phyloP scores from a whole-genome alignment of 1,140 invertebrate genomes.

The Drosophila cardini region DNA sequence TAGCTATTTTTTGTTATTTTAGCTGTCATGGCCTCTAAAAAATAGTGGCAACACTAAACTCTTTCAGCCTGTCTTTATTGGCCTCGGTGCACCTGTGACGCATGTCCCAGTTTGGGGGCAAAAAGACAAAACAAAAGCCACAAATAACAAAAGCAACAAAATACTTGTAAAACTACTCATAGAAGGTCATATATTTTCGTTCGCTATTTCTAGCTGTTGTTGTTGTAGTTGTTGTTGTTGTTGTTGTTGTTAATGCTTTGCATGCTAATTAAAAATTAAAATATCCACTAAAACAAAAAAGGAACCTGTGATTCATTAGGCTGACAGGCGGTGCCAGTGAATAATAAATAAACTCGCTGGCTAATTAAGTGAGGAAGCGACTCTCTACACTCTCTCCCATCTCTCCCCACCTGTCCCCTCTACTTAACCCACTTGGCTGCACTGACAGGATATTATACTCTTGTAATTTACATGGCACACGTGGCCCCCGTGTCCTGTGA shows the following conservation, averaged over 20 bases:
- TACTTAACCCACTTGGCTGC: slow-evolving; percentile 1
- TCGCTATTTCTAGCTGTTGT: slow-evolving; percentile 9
- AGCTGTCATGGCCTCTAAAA: too few relatives aligned
- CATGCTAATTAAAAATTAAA: slow-evolving; percentile 82
- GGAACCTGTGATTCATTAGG: slow-evolving; percentile 81
- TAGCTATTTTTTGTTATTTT: too few relatives aligned
- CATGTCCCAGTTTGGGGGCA: slow-evolving; percentile 55
- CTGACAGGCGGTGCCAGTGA: slow-evolving; percentile 72
- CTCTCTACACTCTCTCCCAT: background rate
- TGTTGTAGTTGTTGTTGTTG: slow-evolving; percentile 16
- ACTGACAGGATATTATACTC: slow-evolving; percentile 67
- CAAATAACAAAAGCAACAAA: slow-evolving; percentile 35
- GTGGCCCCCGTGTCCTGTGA: slow-evolving; percentile 59
- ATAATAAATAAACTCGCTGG: slow-evolving; percentile 80
- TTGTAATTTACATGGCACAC: slow-evolving; percentile 78
- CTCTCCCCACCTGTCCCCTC: too few relatives aligned
- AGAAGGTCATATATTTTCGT: slow-evolving; percentile 81
- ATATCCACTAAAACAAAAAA: slow-evolving; percentile 73
- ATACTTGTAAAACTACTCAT: slow-evolving; percentile 66
- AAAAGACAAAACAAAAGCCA: slow-evolving; percentile 31
- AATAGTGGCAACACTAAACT: background rate
- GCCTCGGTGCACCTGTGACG: slow-evolving; percentile 72
- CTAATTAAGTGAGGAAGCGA: slow-evolving; percentile 77
- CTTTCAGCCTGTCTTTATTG: background rate
- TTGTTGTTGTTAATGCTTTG: slow-evolving; percentile 63